phyloP scores from a whole-genome alignment of 2,113 vertebrate species.

The Entosphenus tridentatus region DNA sequence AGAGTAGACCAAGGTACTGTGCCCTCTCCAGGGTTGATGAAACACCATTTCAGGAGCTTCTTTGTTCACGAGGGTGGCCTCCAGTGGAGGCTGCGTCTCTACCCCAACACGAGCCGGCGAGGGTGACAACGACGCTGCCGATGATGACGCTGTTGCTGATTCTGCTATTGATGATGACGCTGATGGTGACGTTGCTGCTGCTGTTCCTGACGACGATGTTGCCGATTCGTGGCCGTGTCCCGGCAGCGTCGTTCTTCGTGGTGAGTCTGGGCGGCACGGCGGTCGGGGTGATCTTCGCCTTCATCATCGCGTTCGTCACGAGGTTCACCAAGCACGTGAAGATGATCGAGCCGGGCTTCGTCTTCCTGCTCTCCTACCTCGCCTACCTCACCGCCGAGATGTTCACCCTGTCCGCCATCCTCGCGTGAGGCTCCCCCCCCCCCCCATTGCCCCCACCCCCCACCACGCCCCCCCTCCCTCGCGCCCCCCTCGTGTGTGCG shows the following conservation, averaged over 20 bases:
- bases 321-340: conserved; percentile 87
- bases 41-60: too few species aligned
- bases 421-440: conserved; percentile 48
- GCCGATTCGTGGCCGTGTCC: not conserved
- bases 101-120: too few species aligned
- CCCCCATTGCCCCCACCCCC: too few species aligned
- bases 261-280: conserved; percentile 73
- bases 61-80: too few species aligned
- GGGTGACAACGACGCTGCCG: too few species aligned
- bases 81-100: too few species aligned
- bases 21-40: too few species aligned
- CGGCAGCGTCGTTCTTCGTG: conserved; percentile 64
- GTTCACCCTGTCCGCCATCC: conserved; percentile 66
- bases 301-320: conserved; percentile 64
- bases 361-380: conserved; percentile 77
- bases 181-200: too few species aligned
- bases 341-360: conserved; percentile 79
- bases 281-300: conserved; percentile 69
- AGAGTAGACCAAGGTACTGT: too few species aligned
- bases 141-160: too few species aligned
- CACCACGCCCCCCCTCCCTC: not conserved
- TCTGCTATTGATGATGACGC: too few species aligned
- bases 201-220: not conserved
- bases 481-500: not conserved
- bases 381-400: conserved; percentile 86